Evolutionary conservation across 2,113 vertebrate species (phyloP), one percentile per base, ranked within the genome.

Genomic region (Callopanchax toddi): DNA sequence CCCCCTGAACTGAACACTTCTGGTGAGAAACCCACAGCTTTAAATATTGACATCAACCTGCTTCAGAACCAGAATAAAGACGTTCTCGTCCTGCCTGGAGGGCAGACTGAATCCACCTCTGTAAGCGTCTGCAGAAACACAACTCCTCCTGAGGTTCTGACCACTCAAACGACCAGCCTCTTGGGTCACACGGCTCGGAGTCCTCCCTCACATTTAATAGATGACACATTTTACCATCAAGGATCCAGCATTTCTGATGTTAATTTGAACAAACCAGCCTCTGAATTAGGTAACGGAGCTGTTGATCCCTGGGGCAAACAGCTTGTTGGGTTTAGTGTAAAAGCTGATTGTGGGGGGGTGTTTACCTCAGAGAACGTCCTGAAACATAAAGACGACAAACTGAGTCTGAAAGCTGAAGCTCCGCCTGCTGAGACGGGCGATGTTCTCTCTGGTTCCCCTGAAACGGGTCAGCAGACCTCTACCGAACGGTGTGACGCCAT

Each of bases 211-310:
- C 36, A 63, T 5, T 61, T 21, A 29, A 29, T 29, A 29, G 7
- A 4, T 5, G 7, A 1, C 7, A n/a, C n/a, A n/a, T n/a, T n/a
- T n/a, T n/a, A n/a, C 4, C 46, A 8, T 1, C 2, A 39, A 18
- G 40, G n/a, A 34, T 21, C 57, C 23, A 18, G 22, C 44, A 55
- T 18, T 11, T 15, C 46, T 29, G 55, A 80, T 4, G 20, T 63
- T 2, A 53, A 45, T 39, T 66, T 66, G 21, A 46, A 69, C 0
- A 8, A 0, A 64, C 56, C 26, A 5, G 4, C 26, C 4, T 29
- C 26, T 32, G 20, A 67, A 0, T 3, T 53, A 20, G 44, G 26
- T 48, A 21, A 21, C 43, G 3, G 18, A 1, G 43, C 57, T 5
- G 13, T 0, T 1, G 18, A 71, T 0, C 10, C 54, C 37, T 13